phyloP scores from a whole-genome alignment of 2,113 vertebrate genomes.

The Clarias batrachus region DNA sequence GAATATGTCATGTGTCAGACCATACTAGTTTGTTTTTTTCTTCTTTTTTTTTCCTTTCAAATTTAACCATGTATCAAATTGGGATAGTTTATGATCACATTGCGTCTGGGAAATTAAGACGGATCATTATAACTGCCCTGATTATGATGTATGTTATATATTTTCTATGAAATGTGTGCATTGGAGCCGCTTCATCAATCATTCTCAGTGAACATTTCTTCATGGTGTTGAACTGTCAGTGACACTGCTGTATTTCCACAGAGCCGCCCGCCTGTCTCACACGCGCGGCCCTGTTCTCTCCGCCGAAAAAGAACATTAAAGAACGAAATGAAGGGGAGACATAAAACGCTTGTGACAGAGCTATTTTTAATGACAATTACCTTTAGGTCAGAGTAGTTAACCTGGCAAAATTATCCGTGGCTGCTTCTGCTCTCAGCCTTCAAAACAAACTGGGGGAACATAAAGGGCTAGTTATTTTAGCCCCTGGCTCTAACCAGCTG shows the following conservation, averaged over 20 bases:
- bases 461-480: constrained; percentile 51
- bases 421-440: constrained; percentile 45
- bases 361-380: constrained; percentile 55
- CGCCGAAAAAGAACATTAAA: constrained; percentile 8
- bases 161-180: constrained; percentile 55
- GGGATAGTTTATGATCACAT: constrained; percentile 5
- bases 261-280: constrained; percentile 17
- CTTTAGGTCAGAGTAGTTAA: constrained; percentile 59
- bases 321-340: constrained; percentile 44
- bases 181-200: constrained; percentile 22
- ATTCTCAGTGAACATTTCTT: constrained; percentile 8
- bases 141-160: constrained; percentile 59
- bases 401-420: constrained; percentile 54
- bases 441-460: constrained; percentile 54
- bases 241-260: constrained; percentile 4
- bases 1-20: not conserved
- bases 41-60: not conserved
- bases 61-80: constrained; percentile 15
- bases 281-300: not conserved
- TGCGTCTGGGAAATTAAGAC: not conserved
- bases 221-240: constrained; percentile 20
- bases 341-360: constrained; percentile 52
- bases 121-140: constrained; percentile 5
- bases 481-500: constrained; percentile 50
- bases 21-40: not conserved